Percentiles rank a stretch among this genome's conserved stretches.
These are phyloP conservation scores for Caerostris extrusa DNA, from an alignment of 1,140 invertebrate genomes.

Conservation along the genomic window DNA sequence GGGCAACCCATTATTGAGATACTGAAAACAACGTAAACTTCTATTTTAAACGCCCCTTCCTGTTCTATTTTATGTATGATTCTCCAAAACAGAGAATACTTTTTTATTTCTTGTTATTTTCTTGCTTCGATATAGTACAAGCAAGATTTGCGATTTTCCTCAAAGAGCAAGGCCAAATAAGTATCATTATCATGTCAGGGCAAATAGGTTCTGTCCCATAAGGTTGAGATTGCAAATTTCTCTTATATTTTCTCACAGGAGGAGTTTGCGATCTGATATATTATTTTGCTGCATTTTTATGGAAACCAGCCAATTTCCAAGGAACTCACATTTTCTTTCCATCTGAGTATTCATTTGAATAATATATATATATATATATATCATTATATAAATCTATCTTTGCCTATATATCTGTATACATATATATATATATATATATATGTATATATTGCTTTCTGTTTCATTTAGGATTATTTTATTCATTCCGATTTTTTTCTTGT, in stretches of 20 bases:
- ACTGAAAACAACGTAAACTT: neutral
- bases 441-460: no score
- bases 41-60: neutral
- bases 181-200: slow-evolving; percentile 28
- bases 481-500: no score
- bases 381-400: no score
- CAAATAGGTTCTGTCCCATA: slow-evolving; percentile 31
- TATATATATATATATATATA: no score
- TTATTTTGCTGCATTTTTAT: neutral
- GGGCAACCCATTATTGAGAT: slow-evolving; percentile 13
- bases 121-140: slow-evolving; percentile 23
- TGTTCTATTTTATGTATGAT: slow-evolving; percentile 13
- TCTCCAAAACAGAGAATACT: neutral
- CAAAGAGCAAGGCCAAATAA: slow-evolving; percentile 23
- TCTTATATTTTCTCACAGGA: neutral
- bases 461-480: no score
- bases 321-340: no score
- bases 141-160: slow-evolving; percentile 28
- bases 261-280: neutral
- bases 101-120: slow-evolving; percentile 10
- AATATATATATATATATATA: no score
- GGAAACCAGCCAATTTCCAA: no score
- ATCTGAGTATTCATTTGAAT: no score
- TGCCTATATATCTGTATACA: no score
- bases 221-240: slow-evolving; percentile 5